These are phyloP conservation scores for Hypotaenidia philippensis DNA, from an alignment of 2,797 vertebrate genomes.

Conservation along the genomic window DNA sequence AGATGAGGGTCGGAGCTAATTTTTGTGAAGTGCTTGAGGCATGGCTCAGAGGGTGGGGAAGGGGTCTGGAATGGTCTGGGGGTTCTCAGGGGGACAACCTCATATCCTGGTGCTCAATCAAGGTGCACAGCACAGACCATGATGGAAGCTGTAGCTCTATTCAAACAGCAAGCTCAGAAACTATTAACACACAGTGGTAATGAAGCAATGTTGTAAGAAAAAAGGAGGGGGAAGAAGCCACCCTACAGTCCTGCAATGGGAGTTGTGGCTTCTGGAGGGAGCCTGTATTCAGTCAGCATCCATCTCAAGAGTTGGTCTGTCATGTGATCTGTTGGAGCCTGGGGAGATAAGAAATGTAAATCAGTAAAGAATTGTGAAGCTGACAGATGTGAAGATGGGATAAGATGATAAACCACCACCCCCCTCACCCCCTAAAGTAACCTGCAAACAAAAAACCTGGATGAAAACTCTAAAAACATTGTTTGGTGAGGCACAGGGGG, in stretches of 20 bases:
- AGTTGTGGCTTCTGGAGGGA: neutral
- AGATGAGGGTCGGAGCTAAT: neutral
- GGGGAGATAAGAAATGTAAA: neutral
- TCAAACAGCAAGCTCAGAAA: neutral
- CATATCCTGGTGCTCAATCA: rapidly evolving
- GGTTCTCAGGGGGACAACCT: neutral
- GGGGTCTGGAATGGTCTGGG: neutral
- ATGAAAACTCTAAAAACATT: neutral
- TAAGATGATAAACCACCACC: neutral
- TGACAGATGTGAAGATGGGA: neutral
- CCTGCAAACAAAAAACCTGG: neutral
- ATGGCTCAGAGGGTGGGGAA: neutral
- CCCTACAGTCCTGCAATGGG: neutral
- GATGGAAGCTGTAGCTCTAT: neutral
- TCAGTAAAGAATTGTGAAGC: rapidly evolving
- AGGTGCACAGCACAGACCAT: rapidly evolving
- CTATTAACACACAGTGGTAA: neutral
- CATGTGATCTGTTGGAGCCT: neutral
- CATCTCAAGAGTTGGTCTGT: rapidly evolving
- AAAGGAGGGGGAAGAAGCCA: neutral
- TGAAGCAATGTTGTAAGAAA: neutral
- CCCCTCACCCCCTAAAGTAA: neutral
- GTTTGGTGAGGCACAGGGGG: neutral
- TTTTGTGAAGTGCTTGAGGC: neutral
- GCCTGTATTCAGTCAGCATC: neutral